A percentile compares a stretch with the other conserved stretches of the same genome.
These are phyloP conservation scores for Patella vulgata DNA, from an alignment of 1,140 invertebrate species.

Conservation along the genomic window DNA sequence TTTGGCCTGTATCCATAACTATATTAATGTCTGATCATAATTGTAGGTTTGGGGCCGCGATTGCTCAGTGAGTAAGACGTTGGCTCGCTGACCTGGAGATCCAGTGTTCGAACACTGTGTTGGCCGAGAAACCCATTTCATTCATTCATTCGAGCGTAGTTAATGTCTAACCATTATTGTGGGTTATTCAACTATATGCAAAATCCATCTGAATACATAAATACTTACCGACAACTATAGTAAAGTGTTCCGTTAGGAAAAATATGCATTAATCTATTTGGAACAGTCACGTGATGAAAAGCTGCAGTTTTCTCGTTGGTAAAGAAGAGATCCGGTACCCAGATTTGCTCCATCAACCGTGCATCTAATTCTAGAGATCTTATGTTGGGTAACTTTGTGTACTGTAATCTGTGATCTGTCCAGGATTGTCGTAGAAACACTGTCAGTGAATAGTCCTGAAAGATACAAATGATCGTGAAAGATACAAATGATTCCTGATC, in stretches of 20 bases:
- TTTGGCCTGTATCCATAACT: too few species aligned
- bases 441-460: constrained; percentile 50
- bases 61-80: too few species aligned
- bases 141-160: too few species aligned
- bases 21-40: too few species aligned
- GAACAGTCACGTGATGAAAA: constrained; percentile 68
- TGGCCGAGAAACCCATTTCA: too few species aligned
- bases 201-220: too few species aligned
- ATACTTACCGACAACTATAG: constrained; percentile 68
- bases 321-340: constrained; percentile 79
- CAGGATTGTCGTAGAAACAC: constrained; percentile 52
- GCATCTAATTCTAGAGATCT: constrained; percentile 71
- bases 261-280: constrained; percentile 76
- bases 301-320: constrained; percentile 74
- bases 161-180: too few species aligned
- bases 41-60: too few species aligned
- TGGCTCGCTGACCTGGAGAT: too few species aligned
- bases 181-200: too few species aligned
- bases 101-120: too few species aligned
- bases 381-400: constrained; percentile 26
- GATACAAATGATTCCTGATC: constrained; percentile 1
- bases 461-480: too few species aligned
- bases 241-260: constrained; percentile 74
- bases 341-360: constrained; percentile 82
- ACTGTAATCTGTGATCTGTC: constrained; percentile 43